Base-by-base conservation (phyloP, 2,797 vertebrate genomes). In the Dendrocincla tyrannina region DNA sequence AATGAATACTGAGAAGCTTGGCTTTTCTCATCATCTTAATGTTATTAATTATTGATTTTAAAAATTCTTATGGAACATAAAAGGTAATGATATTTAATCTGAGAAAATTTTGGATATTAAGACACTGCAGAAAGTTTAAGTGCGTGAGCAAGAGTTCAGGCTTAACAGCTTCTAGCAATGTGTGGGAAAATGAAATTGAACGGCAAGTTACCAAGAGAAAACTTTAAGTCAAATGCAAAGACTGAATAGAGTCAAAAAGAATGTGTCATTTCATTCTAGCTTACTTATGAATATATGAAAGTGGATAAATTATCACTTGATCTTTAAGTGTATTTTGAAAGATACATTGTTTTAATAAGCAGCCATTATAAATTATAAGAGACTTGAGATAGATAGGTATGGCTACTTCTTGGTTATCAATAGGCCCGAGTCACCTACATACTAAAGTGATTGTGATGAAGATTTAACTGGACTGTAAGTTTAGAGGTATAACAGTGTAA, bases 41-140 rank as follows among this genome's bases (percentile, higher is more conserved):
- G 52, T 82, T 87, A 70, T 82, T 82, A 91, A 89, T 76, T 90
- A 91, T 77, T 92, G 63, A 89, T 87, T 91, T 85, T 11, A 22
- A 89, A 89, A 72, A 75, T 44, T 82, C 56, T 85, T 89, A 58
- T 55, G 42, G 46, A 30, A 77, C 17, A 52, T 58, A 74, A 73
- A 50, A 80, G 3, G 17, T 88, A 77, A 89, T 68, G 47, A 53
- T 89, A 55, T 77, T 89, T 87, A 19, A 75, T 87, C 53, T 66
- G 64, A 62, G 49, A 68, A 63, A 76, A 85, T 19, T 83, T 77
- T 81, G 35, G 7, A 27, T 89, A 77, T 72, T 87, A 80, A 89
- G 53, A 59, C 39, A 72, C 42, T 80, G 53, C 49, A 83, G 91
- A 91, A 96, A 32, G 7, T 78, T 90, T 76, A 94, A 89, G 28